These are phyloP conservation scores for Octodon degus DNA, from an alignment of 2,113 vertebrate genomes.

Conservation along the genomic window DNA sequence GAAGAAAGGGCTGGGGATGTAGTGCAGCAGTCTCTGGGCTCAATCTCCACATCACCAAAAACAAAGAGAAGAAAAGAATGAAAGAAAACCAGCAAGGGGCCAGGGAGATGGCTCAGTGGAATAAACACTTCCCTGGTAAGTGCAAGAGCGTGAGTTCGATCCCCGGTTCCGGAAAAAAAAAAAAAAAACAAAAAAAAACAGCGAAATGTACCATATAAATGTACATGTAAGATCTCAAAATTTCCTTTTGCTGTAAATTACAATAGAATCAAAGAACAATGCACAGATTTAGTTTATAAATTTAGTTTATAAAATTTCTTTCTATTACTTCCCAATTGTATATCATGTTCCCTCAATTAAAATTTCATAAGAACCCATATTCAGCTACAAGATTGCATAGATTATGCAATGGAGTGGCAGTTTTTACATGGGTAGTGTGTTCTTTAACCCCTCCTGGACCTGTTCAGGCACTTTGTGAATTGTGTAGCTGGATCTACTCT, in stretches of 20 bases:
- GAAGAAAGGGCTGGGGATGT: background rate
- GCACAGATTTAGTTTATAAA: slow-evolving; percentile 29
- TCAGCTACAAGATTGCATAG: slow-evolving; percentile 51
- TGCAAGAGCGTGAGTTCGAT: too few species aligned
- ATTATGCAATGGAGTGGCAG: slow-evolving; percentile 65
- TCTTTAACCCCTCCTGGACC: slow-evolving; percentile 78
- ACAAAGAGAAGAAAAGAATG: background rate
- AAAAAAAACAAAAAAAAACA: background rate
- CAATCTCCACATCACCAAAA: background rate
- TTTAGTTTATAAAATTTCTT: slow-evolving; percentile 55
- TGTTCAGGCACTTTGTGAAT: slow-evolving; percentile 67
- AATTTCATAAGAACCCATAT: slow-evolving; percentile 73
- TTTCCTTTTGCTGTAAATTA: slow-evolving; percentile 66
- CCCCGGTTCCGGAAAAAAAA: too few species aligned
- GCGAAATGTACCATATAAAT: too few species aligned
- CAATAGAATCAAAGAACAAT: slow-evolving; percentile 61
- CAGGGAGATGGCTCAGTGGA: too few species aligned
- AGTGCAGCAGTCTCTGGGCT: background rate
- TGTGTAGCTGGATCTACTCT: slow-evolving; percentile 59
- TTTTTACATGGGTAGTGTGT: slow-evolving; percentile 59
- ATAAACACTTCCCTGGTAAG: too few species aligned
- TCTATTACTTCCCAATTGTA: slow-evolving; percentile 45
- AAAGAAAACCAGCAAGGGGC: background rate
- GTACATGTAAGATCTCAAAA: slow-evolving; percentile 61
- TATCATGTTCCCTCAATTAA: slow-evolving; percentile 70